These are phyloP conservation scores for Phoenicopterus ruber DNA, from an alignment of 2,113 vertebrate species.

Conservation along the genomic window DNA sequence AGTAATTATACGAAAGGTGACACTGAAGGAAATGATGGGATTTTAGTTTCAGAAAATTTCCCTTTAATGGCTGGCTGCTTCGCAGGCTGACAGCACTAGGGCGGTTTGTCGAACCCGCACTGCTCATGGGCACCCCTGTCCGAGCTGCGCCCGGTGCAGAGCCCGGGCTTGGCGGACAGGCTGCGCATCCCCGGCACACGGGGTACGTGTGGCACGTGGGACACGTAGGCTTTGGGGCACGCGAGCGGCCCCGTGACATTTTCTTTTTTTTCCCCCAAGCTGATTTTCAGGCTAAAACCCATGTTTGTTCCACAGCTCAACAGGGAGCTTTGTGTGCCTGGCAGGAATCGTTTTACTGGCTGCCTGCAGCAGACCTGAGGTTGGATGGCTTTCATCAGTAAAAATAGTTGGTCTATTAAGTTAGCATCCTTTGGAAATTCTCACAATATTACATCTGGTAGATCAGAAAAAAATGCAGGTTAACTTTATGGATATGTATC, in stretches of 20 bases:
- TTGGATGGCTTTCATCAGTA: not conserved
- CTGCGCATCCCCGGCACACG: accelerated
- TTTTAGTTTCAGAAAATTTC: not conserved
- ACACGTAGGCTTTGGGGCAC: accelerated
- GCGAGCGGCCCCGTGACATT: accelerated
- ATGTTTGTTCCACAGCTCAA: not conserved
- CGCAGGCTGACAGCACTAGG: not conserved
- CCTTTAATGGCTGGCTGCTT: not conserved
- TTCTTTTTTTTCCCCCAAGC: not conserved
- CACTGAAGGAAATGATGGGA: constrained; percentile 16
- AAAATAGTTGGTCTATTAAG: not conserved
- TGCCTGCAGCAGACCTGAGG: not conserved
- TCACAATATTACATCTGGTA: not conserved
- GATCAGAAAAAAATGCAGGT: not conserved
- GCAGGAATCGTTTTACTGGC: not conserved
- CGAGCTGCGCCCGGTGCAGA: accelerated
- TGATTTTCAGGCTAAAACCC: not conserved
- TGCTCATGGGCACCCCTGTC: accelerated
- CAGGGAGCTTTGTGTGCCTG: not conserved
- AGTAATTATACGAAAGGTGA: constrained; percentile 5
- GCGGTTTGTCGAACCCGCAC: accelerated
- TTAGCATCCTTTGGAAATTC: not conserved
- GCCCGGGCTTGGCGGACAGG: not conserved
- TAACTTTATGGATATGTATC: not conserved
- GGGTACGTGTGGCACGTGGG: accelerated